Base-by-base conservation (phyloP, 2,113 vertebrate genomes). In the Urocynchramus pylzowi region DNA sequence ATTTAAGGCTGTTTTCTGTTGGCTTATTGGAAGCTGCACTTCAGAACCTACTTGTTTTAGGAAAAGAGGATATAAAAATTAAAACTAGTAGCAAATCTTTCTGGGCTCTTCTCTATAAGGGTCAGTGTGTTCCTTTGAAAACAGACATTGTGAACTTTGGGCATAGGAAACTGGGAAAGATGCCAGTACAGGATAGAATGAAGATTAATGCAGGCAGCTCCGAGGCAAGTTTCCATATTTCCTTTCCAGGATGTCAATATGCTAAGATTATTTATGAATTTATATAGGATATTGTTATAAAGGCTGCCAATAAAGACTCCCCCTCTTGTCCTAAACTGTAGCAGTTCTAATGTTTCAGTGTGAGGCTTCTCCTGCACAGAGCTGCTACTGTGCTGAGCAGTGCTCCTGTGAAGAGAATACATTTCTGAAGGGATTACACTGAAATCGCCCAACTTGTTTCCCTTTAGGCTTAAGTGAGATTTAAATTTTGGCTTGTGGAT, bases 341-440 rank as follows among this genome's bases (percentile, higher is more conserved):
- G 79, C 83, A 75, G 84, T 44, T 83, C 75, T 74, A 79, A 37
- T 6, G 18, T 84, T 90, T 90, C 96, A 71, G 64, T 7, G 44
- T 35, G 80, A 87, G 73, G 45, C 87, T 95, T 78, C 73, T 61
- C 44, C 56, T 75, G 84, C 88, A 97, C 93, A 94, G 91, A 87
- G 78, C 70, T 50, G 74, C 87, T 86, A 93, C 90, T 95, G 91
- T 93, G 89, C 78, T 86, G 83, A 87, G 81, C 76, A 22, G 28
- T 5, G 41, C 13, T 89, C 90, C 41, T 69, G 60, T 61, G 93
- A 95, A 92, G 84, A 86, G 89, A 97, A 90, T 88, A 94, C 69
- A 84, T 95, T 95, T 95, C 92, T 96, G 92, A 92, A 79, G 83
- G 88, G 96, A 96, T 95, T 97, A 97, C 4, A 19, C 81, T 95